phyloP scores from a whole-genome alignment of 2,888 invertebrate species.

The Liopterus haemorrhoidalis region DNA sequence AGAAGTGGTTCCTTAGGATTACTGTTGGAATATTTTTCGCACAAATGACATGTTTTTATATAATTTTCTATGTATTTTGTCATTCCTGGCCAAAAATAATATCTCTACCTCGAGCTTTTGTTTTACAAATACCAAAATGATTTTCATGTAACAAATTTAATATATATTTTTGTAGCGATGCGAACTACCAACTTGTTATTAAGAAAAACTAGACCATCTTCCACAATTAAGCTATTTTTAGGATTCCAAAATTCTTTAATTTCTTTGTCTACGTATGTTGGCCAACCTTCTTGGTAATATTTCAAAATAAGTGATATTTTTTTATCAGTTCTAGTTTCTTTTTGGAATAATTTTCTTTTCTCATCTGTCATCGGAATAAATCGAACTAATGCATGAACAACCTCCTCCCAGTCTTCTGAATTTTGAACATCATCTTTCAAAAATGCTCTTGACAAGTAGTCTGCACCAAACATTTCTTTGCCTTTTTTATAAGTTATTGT shows the following conservation, averaged over 20 bases:
- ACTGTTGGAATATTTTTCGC: conserved; percentile 11
- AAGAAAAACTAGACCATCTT: conserved; percentile 18
- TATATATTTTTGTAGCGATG: conserved; percentile 11
- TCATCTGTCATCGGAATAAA: conserved; percentile 1
- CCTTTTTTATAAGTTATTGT: conserved; percentile 5
- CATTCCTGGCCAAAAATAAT: conserved; percentile 24
- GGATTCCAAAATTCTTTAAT: too few species aligned
- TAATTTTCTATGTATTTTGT: conserved; percentile 16
- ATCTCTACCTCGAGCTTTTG: conserved; percentile 19
- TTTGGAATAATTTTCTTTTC: conserved; percentile 17
- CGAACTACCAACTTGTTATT: conserved; percentile 18
- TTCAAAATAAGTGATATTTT: too few species aligned
- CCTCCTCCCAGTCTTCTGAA: neutral
- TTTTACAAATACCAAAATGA: conserved; percentile 21
- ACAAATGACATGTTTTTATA: conserved; percentile 20
- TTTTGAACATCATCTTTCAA: neutral
- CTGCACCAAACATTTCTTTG: neutral
- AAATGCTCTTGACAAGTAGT: conserved; percentile 1
- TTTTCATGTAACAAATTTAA: conserved; percentile 23
- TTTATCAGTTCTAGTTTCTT: conserved; percentile 11
- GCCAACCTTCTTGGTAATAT: too few species aligned
- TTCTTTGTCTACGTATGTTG: too few species aligned
- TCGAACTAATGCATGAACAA: neutral
- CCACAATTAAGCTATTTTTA: too few species aligned
- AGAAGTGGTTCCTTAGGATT: conserved; percentile 25